Conservation (phyloP, 2,797 vertebrate species). For the Clarias platycephalus region DNA sequence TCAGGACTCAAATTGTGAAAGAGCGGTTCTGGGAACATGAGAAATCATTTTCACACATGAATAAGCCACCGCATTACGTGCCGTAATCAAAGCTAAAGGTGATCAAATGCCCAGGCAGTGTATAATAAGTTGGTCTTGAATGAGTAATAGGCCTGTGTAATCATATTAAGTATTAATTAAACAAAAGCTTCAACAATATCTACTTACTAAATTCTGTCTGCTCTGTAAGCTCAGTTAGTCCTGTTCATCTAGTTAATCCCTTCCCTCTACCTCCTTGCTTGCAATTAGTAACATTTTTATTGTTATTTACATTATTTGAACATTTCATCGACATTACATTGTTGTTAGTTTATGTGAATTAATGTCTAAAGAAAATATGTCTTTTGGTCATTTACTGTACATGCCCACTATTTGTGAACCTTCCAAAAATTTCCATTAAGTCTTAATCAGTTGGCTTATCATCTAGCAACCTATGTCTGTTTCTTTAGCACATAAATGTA, state of each 20-base stretch:
- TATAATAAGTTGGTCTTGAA: background rate
- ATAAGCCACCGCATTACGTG: no score
- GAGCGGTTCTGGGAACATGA: no score
- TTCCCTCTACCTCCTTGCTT: background rate
- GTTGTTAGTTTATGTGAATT: background rate
- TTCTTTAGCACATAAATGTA: background rate
- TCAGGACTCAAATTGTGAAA: no score
- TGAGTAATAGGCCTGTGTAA: constrained; percentile 3
- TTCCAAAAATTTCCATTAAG: background rate
- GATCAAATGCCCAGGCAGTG: no score
- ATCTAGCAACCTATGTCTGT: background rate
- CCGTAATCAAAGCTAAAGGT: no score
- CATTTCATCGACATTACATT: background rate
- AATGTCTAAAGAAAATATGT: background rate
- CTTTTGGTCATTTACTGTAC: background rate
- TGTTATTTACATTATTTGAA: background rate
- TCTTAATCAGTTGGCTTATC: background rate
- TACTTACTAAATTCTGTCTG: background rate
- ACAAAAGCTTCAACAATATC: background rate
- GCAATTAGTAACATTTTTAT: background rate
- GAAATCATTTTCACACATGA: no score
- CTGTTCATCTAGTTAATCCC: background rate
- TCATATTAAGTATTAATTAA: background rate
- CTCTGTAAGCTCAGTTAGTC: background rate
- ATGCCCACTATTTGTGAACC: background rate